phyloP scores from a whole-genome alignment of 2,113 vertebrate species.

The Callospermophilus lateralis region DNA sequence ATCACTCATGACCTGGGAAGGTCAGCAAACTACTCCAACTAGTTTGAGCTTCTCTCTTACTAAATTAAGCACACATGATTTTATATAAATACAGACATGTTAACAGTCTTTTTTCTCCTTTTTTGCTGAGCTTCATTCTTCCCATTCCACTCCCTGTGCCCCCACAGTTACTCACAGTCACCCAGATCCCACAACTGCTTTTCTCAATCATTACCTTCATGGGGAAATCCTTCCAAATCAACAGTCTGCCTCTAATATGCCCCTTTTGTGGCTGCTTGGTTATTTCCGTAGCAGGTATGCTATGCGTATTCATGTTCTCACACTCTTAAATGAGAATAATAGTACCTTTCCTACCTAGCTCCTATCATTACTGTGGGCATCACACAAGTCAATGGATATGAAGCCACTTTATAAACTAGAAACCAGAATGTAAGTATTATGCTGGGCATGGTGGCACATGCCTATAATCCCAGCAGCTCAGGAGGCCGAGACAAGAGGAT shows the following conservation, averaged over 20 bases:
- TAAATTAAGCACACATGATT: neutral
- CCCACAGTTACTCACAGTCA: no score
- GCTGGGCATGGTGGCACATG: no score
- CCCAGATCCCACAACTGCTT: neutral
- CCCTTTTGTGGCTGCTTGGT: neutral
- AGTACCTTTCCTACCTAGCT: neutral
- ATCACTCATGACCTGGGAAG: neutral
- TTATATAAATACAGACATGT: neutral
- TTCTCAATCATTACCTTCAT: neutral
- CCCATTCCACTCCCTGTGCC: neutral
- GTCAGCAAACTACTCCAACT: neutral
- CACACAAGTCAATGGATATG: neutral
- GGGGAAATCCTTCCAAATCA: neutral
- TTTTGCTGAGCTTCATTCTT: neutral
- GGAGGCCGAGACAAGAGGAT: no score
- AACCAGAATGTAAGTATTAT: neutral
- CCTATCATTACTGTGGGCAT: neutral
- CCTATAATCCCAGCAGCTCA: no score
- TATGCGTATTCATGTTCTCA: neutral
- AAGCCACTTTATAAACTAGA: conserved; percentile 33
- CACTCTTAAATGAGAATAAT: neutral
- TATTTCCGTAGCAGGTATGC: neutral
- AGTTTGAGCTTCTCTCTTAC: neutral
- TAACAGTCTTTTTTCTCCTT: neutral
- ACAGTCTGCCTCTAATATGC: neutral